A percentile compares a stretch with the other conserved stretches of the same genome.
Conservation (phyloP, 2,113 vertebrate genomes). For the Pandion haliaetus region DNA sequence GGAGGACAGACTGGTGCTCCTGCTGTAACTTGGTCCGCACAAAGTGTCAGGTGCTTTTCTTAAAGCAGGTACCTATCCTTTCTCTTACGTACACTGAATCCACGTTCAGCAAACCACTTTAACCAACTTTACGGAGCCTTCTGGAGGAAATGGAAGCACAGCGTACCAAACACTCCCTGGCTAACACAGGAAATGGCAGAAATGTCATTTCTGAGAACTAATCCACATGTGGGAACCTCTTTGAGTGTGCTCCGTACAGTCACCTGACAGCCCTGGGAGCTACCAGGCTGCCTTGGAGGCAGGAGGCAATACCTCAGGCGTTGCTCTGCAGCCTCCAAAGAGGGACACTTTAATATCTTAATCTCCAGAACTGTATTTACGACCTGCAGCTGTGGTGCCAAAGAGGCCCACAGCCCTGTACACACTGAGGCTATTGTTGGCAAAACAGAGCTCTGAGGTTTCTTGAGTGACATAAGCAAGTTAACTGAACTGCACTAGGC, state of each 20-base stretch:
- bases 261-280: neutral
- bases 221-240: neutral
- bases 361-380: conserved; percentile 17
- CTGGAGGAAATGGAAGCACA: neutral
- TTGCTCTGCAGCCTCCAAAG: neutral
- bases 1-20: neutral
- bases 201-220: neutral
- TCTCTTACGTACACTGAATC: neutral
- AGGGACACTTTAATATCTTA: neutral
- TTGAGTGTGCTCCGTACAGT: neutral
- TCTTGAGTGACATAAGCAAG: neutral
- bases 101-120: neutral
- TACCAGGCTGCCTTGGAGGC: neutral
- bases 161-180: neutral
- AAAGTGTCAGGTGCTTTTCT: neutral
- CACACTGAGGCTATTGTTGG: conserved; percentile 33
- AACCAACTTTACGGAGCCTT: neutral
- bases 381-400: conserved; percentile 53
- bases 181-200: neutral
- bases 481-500: neutral
- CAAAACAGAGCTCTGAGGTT: conserved; percentile 8
- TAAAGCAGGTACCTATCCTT: neutral
- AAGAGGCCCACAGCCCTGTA: neutral
- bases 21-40: neutral
- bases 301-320: neutral